A percentile compares a stretch with the other conserved stretches of the same genome.
Evolutionary conservation across 2,888 invertebrate genomes (phyloP).

Genomic region (Dione vanillae): DNA sequence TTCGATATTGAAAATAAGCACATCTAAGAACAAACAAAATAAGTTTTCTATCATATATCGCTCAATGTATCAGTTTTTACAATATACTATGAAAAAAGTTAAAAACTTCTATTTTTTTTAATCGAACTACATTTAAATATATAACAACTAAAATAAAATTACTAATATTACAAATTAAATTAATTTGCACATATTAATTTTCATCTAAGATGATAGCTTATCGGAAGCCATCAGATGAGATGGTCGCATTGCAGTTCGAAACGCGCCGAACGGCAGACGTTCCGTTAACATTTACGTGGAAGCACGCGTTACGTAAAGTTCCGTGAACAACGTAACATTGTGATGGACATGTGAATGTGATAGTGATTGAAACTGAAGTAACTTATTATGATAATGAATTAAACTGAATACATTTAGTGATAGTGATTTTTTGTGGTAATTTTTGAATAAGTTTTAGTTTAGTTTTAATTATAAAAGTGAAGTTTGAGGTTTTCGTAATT

Average conservation of each 20-base stretch:
- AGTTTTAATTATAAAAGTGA: neutral
- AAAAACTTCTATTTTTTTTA: neutral
- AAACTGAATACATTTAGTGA: neutral
- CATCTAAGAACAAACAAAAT: too few species aligned
- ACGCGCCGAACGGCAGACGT: slow-evolving; percentile 71
- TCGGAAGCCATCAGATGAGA: slow-evolving; percentile 35
- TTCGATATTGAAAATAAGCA: too few species aligned
- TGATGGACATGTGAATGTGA: slow-evolving; percentile 26
- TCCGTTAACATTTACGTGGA: slow-evolving; percentile 67
- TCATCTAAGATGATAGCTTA: slow-evolving; percentile 32
- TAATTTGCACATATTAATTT: neutral
- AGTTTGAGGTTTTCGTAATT: slow-evolving; percentile 7
- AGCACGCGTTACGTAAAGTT: slow-evolving; percentile 62
- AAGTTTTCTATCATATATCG: too few species aligned
- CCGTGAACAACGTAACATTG: neutral
- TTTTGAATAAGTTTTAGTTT: neutral
- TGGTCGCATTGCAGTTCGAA: slow-evolving; percentile 78
- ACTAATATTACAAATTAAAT: neutral
- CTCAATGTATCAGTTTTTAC: too few species aligned
- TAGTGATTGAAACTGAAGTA: slow-evolving; percentile 18
- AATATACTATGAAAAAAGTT: too few species aligned
- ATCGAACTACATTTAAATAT: neutral
- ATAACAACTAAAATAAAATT: neutral
- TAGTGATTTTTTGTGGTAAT: slow-evolving; percentile 6
- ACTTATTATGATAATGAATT: slow-evolving; percentile 24